Evolutionary conservation across 2,113 vertebrate genomes (phyloP).

Genomic region (Setophaga petechia): DNA sequence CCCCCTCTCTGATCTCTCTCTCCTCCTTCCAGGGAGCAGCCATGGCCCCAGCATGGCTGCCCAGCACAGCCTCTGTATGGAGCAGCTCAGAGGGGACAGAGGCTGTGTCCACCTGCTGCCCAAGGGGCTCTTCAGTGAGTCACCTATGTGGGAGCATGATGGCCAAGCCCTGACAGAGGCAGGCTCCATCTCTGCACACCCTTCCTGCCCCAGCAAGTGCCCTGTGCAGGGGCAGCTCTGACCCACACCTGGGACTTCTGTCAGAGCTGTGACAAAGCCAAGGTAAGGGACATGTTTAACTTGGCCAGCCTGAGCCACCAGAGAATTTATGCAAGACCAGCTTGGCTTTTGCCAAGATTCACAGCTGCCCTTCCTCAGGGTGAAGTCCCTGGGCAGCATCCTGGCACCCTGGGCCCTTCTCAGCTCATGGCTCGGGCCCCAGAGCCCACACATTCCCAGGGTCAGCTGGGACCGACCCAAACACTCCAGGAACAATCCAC

Average conservation of each 20-base stretch:
- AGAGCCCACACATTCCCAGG: fast-evolving
- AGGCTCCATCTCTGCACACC: not conserved
- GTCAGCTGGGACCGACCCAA: not conserved
- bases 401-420: not conserved
- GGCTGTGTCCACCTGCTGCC: not conserved
- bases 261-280: not conserved
- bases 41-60: not conserved
- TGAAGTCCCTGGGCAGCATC: not conserved
- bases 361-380: not conserved
- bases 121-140: not conserved
- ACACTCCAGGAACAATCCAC: not conserved
- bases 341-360: not conserved
- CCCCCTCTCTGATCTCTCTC: not conserved
- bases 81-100: fast-evolving
- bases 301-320: not conserved
- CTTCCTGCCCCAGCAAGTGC: not conserved
- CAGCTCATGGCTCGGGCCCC: not conserved
- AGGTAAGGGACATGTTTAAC: fast-evolving
- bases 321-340: not conserved
- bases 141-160: fast-evolving
- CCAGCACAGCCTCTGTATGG: not conserved
- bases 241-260: not conserved
- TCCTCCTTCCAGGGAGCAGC: not conserved
- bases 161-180: not conserved
- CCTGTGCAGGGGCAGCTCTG: not conserved